Evolutionary conservation across 2,888 invertebrate genomes (phyloP).

Genomic region (Drosophila meridiana): DNA sequence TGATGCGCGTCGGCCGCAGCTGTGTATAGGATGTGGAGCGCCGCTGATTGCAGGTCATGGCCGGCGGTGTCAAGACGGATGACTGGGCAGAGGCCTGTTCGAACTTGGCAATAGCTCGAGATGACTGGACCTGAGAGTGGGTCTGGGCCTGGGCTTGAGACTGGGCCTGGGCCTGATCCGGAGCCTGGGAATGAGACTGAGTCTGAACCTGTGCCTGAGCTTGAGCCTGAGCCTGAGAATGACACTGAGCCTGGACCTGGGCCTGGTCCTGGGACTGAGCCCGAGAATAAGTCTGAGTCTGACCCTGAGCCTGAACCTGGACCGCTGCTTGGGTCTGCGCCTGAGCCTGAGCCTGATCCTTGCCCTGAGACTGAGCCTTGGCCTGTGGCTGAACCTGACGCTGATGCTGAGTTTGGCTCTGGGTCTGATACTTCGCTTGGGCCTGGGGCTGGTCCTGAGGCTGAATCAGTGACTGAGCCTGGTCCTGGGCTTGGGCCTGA

Average conservation of each 20-base stretch:
- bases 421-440: not conserved
- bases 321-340: not conserved
- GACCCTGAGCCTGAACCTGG: not conserved
- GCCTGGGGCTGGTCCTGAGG: not conserved
- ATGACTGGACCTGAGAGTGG: not conserved
- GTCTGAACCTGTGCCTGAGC: not conserved
- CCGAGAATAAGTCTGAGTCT: not conserved
- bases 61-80: constrained; percentile 46
- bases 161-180: not conserved
- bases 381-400: not conserved
- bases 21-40: constrained; percentile 84
- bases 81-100: not conserved
- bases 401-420: not conserved
- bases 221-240: not conserved
- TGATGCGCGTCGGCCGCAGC: constrained; percentile 60
- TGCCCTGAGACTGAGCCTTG: too few relatives aligned
- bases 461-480: not conserved
- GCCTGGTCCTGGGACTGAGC: not conserved
- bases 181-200: not conserved
- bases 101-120: not conserved
- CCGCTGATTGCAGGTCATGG: constrained; percentile 65
- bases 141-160: accelerated
- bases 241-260: not conserved
- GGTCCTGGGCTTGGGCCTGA: not conserved
- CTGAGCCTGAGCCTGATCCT: not conserved